Percentiles rank a stretch among this genome's conserved stretches.
Evolutionary conservation across 2,888 invertebrate genomes (phyloP).

Genomic region (Agriopis marginaria): DNA sequence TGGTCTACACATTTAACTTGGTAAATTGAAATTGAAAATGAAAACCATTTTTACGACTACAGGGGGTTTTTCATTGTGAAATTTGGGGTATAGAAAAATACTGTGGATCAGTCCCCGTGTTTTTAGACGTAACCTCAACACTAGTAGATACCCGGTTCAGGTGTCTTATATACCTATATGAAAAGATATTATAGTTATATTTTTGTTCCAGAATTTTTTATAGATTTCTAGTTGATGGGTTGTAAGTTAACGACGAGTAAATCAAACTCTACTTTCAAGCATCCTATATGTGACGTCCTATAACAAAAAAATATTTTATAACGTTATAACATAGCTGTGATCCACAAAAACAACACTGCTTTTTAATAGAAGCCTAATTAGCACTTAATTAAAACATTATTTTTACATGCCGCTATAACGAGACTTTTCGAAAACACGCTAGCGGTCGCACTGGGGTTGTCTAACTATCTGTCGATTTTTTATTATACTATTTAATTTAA

Average conservation of each 20-base stretch:
- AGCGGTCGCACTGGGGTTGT: constrained; percentile 17
- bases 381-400: constrained; percentile 8
- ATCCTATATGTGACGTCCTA: constrained; percentile 31
- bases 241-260: constrained; percentile 36
- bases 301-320: constrained; percentile 25
- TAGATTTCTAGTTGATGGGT: constrained; percentile 39
- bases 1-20: too few relatives aligned
- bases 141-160: background rate
- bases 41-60: background rate
- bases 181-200: constrained; percentile 41
- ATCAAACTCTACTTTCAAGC: constrained; percentile 27
- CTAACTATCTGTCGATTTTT: constrained; percentile 15
- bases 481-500: background rate
- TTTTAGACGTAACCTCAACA: background rate
- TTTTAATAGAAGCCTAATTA: constrained; percentile 15
- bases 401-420: background rate
- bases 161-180: too few relatives aligned
- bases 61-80: background rate
- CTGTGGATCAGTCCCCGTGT: too few relatives aligned
- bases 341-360: constrained; percentile 19
- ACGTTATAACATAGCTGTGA: constrained; percentile 19
- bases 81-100: too few relatives aligned
- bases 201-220: constrained; percentile 53
- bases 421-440: constrained; percentile 10
- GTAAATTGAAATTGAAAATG: background rate